Base-by-base conservation (phyloP, 1,140 invertebrate genomes). In the Cecropterus lyciades region DNA sequence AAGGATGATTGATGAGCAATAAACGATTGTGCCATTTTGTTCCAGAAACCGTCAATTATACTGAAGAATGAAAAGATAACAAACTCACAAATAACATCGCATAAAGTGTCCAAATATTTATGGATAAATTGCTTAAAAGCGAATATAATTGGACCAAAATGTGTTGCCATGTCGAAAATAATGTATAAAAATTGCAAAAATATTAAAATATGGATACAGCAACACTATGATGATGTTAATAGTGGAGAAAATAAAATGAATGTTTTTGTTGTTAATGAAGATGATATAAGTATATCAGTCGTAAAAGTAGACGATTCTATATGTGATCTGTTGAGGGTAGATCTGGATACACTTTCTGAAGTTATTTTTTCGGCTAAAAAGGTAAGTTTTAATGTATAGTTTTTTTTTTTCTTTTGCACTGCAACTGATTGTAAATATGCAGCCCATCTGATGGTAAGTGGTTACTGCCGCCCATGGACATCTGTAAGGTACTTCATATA, bases 281-380 rank as follows among this genome's bases (percentile, higher is more conserved):
- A 52, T 5, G 62, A 60, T 27, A 40, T 43, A n/a, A 15, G 11
- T 1, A 1, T 75, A 15, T 76, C 65, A 57, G 62, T 69, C 8
- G 55, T 87, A 0, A 79, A 75, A 76, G 52, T 89, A 0, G 81
- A 85, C 10, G 84, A 88, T 64, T 65, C 43, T 3, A 70, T 87
- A 71, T 89, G 85, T 71, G 77, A 86, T 65, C 57, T 89, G 42
- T 51, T 91, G 9, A 83, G 56, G 42, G 59, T 77, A 16, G 72
- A 84, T 66, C 72, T 92, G 55, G 84, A 88, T 64, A 72, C 77
- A n/a, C 33, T 91, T 5, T 72, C 79, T 27, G 86, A 90, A 77
- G 79, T 81, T 20, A 80, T 86, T 77, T 79, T 87, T 66, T 73
- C 84, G 3, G 84, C 85, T 14, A 91, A 90, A 75, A 89, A 85